Evolutionary conservation across 2,888 invertebrate species (phyloP).

Genomic region (Glaucopsyche alexis): DNA sequence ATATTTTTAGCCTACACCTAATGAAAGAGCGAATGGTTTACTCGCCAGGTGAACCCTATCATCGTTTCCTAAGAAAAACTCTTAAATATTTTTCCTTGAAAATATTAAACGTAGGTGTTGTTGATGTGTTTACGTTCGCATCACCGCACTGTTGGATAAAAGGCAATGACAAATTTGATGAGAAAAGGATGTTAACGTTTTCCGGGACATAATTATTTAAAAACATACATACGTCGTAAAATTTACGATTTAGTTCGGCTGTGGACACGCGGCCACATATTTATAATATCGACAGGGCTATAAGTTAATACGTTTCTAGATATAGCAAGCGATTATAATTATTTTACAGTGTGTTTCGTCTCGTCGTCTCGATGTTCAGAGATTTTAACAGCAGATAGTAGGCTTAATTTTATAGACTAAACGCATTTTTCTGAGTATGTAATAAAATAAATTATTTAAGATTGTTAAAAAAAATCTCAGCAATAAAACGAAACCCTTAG

Average conservation of each 20-base stretch:
- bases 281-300: too few species aligned
- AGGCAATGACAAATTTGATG: slow-evolving; percentile 24
- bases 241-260: background rate
- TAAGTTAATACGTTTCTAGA: too few species aligned
- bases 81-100: slow-evolving; percentile 1
- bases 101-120: slow-evolving; percentile 10
- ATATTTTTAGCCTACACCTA: too few species aligned
- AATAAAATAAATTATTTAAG: too few species aligned
- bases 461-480: too few species aligned
- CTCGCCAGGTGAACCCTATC: background rate
- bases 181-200: slow-evolving; percentile 22
- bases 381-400: too few species aligned
- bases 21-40: background rate
- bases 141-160: slow-evolving; percentile 19
- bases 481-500: too few species aligned
- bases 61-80: slow-evolving; percentile 1
- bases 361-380: too few species aligned
- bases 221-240: slow-evolving; percentile 7
- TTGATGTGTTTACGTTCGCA: slow-evolving; percentile 22
- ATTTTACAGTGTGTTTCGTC: too few species aligned
- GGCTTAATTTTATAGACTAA: too few species aligned
- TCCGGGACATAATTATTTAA: background rate
- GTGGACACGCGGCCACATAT: background rate
- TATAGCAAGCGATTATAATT: too few species aligned
- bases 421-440: too few species aligned